Evolutionary conservation across 2,888 invertebrate species (phyloP).

Genomic region (Clostera curtula): DNA sequence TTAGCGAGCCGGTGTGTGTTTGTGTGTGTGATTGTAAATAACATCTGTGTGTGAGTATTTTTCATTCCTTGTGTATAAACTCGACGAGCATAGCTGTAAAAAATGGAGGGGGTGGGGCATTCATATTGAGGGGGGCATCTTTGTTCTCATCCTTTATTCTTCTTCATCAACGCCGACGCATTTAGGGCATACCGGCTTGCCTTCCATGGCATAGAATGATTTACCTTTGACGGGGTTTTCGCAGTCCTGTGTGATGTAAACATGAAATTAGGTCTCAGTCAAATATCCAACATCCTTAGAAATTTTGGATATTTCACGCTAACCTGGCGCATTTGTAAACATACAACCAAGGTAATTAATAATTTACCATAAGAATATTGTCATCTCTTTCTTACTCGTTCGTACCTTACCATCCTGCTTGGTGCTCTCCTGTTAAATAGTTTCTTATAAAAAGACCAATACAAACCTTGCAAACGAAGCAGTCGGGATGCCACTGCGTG

Average conservation of each 20-base stretch:
- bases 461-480: conserved; percentile 98
- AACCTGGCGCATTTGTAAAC: conserved; percentile 46
- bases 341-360: no score
- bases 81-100: conserved; percentile 69
- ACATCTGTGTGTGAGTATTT: conserved; percentile 36
- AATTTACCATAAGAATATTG: no score
- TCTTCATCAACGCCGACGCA: conserved; percentile 95
- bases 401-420: no score
- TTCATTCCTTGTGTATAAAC: conserved; percentile 32
- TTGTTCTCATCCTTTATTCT: conserved; percentile 66
- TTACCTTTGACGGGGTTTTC: conserved; percentile 94
- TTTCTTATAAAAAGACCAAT: conserved; percentile 19
- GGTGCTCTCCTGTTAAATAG: no score
- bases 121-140: conserved; percentile 35
- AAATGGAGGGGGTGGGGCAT: conserved; percentile 61
- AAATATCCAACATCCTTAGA: conserved; percentile 19
- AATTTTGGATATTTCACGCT: conserved; percentile 22
- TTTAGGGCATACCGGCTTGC: conserved; percentile 95
- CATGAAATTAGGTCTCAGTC: conserved; percentile 24
- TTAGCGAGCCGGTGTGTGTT: conserved; percentile 21
- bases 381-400: no score
- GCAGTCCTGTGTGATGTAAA: conserved; percentile 86
- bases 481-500: conserved; percentile 98
- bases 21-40: conserved; percentile 34
- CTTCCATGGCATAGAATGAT: conserved; percentile 98